Evolutionary conservation across 1,140 invertebrate species (phyloP), one percentile per base, ranked within the genome.

Genomic region (Ridgeia piscesae): DNA sequence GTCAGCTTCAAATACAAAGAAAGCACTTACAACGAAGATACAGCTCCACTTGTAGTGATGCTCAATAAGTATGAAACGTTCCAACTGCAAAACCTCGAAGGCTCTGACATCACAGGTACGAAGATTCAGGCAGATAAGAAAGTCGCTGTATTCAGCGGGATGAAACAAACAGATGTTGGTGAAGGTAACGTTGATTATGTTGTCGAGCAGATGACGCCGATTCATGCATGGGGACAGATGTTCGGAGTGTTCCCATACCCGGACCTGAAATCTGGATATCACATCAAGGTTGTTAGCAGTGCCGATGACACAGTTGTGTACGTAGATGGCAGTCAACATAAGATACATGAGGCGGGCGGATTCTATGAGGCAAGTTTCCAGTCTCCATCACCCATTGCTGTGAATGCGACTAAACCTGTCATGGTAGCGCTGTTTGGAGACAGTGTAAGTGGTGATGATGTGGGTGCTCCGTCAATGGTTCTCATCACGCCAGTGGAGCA

Each of bases 21-120:
- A 27, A 42, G 11, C 21, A 90, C 17, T 77, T 77, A 77, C 27
- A 21, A 77, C 27, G 58, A 90, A 90, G 89, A 33, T 93, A 93
- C 33, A 34, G 93, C 17, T 93, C 92, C 1, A 33, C 94, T 1
- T 93, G 77, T 0, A 27, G 94, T 33, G 93, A 89, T 1, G 35
- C 94, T 21, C 91, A 94, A 91, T 91, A 93, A 42, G 33, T 94
- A 92, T 89, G 93, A 94, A 42, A 94, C 89, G 11, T 42, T 90
- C n/a, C 89, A 95, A 91, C 9, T 92, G 1, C 58, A 42, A 77
- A 42, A 90, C 34, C 89, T 34, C 11, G 93, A 92, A 0, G 92
- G 89, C 8, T 93, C 93, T 33, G 95, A 95, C 92, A 93, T 95
- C 50, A 94, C 94, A 0, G 94, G 94, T 8, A 93, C 93, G 31